Percentiles rank a stretch among this genome's conserved stretches.
These are phyloP conservation scores for Cosmopolites sordidus DNA, from an alignment of 2,888 invertebrate genomes.

Conservation along the genomic window DNA sequence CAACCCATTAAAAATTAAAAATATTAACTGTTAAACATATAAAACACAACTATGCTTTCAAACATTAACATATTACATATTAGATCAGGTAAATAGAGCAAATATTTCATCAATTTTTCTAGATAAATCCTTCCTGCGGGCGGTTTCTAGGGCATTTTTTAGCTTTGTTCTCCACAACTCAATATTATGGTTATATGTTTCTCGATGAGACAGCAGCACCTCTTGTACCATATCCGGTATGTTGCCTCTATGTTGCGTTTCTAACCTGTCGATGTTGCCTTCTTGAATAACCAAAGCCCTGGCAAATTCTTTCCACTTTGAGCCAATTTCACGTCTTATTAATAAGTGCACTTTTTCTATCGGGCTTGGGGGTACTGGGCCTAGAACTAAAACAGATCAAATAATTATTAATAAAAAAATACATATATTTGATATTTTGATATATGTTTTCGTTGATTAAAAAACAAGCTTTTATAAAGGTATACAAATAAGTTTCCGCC, in stretches of 20 bases:
- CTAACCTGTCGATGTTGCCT: conserved; percentile 38
- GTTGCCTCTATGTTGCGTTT: conserved; percentile 21
- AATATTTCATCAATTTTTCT: conserved; percentile 23
- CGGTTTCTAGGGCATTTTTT: conserved; percentile 34
- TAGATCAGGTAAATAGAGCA: too few relatives aligned
- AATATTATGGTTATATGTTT: conserved; percentile 23
- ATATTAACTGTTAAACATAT: too few relatives aligned
- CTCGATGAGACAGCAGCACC: conserved; percentile 32
- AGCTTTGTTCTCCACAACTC: conserved; percentile 31
- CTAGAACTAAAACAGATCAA: too few relatives aligned
- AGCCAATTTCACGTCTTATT: conserved; percentile 36
- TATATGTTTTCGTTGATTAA: too few relatives aligned
- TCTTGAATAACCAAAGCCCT: conserved; percentile 36
- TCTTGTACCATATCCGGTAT: conserved; percentile 31
- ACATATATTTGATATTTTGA: too few relatives aligned
- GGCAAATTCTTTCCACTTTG: conserved; percentile 41
- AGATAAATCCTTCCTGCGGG: conserved; percentile 37
- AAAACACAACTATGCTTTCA: too few relatives aligned
- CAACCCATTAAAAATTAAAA: too few relatives aligned
- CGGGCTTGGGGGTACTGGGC: conserved; percentile 10
- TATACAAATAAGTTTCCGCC: too few relatives aligned
- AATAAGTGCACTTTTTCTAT: conserved; percentile 26
- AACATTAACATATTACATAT: too few relatives aligned
- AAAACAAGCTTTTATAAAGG: too few relatives aligned
- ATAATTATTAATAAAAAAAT: too few relatives aligned